phyloP scores from a whole-genome alignment of 2,797 vertebrate genomes.

The Podarcis siculus region DNA sequence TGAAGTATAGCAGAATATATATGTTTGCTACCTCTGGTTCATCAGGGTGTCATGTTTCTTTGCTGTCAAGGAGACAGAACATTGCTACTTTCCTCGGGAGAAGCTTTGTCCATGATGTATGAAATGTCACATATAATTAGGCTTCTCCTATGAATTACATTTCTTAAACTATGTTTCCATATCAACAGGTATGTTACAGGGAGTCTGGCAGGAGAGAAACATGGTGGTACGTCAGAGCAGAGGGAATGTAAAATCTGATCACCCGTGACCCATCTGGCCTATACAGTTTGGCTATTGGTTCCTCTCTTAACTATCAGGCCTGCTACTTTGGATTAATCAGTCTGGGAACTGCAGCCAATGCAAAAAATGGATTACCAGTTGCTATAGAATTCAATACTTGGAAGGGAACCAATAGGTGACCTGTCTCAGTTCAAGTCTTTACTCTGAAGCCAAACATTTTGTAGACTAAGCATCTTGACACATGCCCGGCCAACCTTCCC shows the following conservation, averaged over 20 bases:
- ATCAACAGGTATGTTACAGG: slow-evolving; percentile 68
- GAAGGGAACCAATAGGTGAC: background rate
- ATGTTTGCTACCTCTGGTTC: slow-evolving; percentile 2
- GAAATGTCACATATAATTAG: slow-evolving; percentile 78
- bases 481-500: background rate
- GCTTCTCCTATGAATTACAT: slow-evolving; percentile 71
- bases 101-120: slow-evolving; percentile 75
- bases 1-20: slow-evolving; percentile 71
- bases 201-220: slow-evolving; percentile 51
- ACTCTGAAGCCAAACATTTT: background rate
- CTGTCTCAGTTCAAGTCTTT: background rate
- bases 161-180: slow-evolving; percentile 65
- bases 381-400: background rate
- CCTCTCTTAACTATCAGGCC: background rate
- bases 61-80: slow-evolving; percentile 76
- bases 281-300: slow-evolving; percentile 25
- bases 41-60: slow-evolving; percentile 63
- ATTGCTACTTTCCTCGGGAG: slow-evolving; percentile 71
- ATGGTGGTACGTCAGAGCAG: slow-evolving; percentile 51
- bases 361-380: background rate
- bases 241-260: slow-evolving; percentile 49
- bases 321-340: background rate
- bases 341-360: background rate
- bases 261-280: slow-evolving; percentile 15
- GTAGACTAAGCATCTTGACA: background rate